Conservation (phyloP, 2,888 invertebrate genomes). For the Pollenia angustigena region DNA sequence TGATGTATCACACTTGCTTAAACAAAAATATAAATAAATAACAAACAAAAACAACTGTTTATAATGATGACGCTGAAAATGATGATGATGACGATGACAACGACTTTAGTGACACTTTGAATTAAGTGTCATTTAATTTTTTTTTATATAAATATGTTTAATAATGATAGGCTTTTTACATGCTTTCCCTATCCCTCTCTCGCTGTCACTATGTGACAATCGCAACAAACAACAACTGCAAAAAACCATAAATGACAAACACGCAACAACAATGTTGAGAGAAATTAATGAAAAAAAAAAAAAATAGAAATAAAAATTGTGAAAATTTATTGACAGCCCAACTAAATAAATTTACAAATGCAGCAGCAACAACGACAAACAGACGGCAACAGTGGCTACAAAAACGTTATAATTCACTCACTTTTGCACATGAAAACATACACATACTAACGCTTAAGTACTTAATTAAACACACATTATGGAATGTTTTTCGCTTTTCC, state of each 20-base stretch:
- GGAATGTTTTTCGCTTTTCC: background rate
- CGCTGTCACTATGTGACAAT: background rate
- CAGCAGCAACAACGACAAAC: background rate
- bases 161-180: conserved; percentile 40
- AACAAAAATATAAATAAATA: conserved; percentile 14
- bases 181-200: background rate
- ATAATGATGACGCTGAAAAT: conserved; percentile 50
- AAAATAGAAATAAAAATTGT: conserved; percentile 31
- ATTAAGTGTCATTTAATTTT: conserved; percentile 81
- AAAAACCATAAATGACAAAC: background rate
- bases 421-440: background rate
- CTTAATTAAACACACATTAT: conserved; percentile 49
- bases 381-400: background rate
- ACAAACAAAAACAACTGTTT: conserved; percentile 42
- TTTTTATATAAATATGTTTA: conserved; percentile 68
- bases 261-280: conserved; percentile 21
- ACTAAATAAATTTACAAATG: conserved; percentile 61
- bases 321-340: conserved; percentile 62
- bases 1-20: conserved; percentile 5
- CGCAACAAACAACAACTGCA: background rate
- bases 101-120: conserved; percentile 79
- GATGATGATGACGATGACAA: conserved; percentile 60
- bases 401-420: conserved; percentile 33
- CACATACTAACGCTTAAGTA: background rate
- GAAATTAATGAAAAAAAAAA: conserved; percentile 7